Percentiles rank a stretch among this genome's conserved stretches.
Evolutionary conservation across 2,888 invertebrate species (phyloP).

Genomic region (Quadriops clusia): DNA sequence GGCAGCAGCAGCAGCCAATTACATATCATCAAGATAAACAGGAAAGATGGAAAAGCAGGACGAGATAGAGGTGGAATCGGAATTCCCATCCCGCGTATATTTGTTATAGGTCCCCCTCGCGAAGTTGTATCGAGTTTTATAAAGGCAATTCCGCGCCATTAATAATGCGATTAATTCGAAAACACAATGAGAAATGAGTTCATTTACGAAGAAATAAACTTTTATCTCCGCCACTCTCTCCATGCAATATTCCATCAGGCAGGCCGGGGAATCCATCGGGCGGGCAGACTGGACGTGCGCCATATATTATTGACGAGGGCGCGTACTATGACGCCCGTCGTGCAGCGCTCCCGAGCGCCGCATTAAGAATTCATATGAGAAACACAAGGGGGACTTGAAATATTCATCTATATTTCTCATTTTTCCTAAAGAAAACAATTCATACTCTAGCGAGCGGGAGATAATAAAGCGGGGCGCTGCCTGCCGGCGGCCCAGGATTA

Average conservation of each 20-base stretch:
- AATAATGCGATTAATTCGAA: conserved; percentile 9
- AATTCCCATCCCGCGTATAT: no score
- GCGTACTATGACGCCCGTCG: conserved; percentile 25
- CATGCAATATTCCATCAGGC: conserved; percentile 21
- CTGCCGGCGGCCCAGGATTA: no score
- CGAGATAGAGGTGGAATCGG: no score
- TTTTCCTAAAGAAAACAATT: conserved; percentile 30
- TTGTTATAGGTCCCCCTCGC: no score
- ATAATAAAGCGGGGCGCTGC: no score
- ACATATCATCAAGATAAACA: no score
- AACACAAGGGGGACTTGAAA: conserved; percentile 38
- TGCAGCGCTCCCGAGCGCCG: conserved; percentile 27
- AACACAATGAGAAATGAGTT: conserved; percentile 16
- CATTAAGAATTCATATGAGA: conserved; percentile 39
- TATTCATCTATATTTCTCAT: conserved; percentile 39
- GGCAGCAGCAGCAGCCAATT: no score
- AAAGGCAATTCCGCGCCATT: no score
- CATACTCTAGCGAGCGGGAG: no score
- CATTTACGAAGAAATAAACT: conserved; percentile 20
- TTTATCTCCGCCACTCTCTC: conserved; percentile 16
- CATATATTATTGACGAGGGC: conserved; percentile 42
- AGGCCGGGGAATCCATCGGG: conserved; percentile 20
- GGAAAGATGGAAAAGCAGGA: no score
- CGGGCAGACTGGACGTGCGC: conserved; percentile 29
- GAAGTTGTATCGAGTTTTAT: no score